phyloP scores from a whole-genome alignment of 2,888 invertebrate species.

The Mactromeris polynyma region DNA sequence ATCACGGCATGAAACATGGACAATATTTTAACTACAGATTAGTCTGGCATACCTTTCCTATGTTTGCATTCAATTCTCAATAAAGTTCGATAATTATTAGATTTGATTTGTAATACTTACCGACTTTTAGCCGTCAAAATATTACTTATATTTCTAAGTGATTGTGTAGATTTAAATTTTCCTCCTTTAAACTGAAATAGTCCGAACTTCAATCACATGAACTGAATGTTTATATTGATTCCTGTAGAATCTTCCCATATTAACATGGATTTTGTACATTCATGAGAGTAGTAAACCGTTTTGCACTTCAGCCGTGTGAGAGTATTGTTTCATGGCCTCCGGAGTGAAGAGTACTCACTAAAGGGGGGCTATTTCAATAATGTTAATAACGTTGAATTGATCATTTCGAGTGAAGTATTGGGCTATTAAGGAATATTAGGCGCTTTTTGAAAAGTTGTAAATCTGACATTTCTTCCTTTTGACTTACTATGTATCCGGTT shows the following conservation, averaged over 20 bases:
- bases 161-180: not conserved
- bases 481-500: conserved; percentile 5
- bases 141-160: not conserved
- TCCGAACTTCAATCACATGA: not conserved
- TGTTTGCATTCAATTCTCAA: not conserved
- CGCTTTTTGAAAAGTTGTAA: not conserved
- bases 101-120: not conserved
- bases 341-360: not conserved
- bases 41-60: not conserved
- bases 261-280: not conserved
- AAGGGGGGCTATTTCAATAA: not conserved
- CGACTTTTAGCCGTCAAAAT: not conserved
- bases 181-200: not conserved
- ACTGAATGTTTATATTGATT: not conserved
- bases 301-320: not conserved
- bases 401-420: conserved; percentile 11
- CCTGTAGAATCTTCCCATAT: not conserved
- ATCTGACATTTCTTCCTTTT: not conserved
- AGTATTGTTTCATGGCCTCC: not conserved
- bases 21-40: not conserved
- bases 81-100: not conserved
- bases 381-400: not conserved
- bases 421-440: not conserved
- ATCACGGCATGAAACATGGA: not conserved
- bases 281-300: not conserved